Evolutionary conservation across 2,888 invertebrate genomes (phyloP).

Genomic region (Xiphydria camelus): DNA sequence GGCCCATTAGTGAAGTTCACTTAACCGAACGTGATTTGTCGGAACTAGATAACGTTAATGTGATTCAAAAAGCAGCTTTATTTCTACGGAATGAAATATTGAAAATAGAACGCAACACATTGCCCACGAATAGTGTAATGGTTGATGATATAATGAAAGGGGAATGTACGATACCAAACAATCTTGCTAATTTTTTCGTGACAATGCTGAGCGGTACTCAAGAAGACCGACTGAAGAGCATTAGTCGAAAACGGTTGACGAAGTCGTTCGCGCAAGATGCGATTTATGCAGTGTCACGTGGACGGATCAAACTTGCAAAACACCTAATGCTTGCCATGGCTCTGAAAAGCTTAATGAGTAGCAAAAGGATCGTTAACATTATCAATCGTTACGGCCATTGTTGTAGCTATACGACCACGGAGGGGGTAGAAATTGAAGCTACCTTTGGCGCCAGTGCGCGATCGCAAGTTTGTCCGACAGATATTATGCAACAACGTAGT

Average conservation of each 20-base stretch:
- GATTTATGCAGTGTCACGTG: conserved; percentile 18
- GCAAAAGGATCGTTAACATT: conserved; percentile 22
- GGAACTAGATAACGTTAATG: no score
- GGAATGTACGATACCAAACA: no score
- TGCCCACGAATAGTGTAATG: no score
- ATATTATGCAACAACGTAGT: conserved; percentile 4
- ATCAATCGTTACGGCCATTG: conserved; percentile 26
- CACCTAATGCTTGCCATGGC: conserved; percentile 25
- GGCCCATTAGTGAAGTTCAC: no score
- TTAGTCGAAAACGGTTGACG: neutral
- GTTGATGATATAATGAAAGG: no score
- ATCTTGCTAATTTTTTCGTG: no score
- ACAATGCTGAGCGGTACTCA: no score
- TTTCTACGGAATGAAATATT: no score
- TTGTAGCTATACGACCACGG: conserved; percentile 19
- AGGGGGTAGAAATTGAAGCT: conserved; percentile 27
- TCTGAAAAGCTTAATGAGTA: conserved; percentile 25
- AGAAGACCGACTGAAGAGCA: no score
- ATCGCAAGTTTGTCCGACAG: conserved; percentile 11
- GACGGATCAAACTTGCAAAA: conserved; percentile 24
- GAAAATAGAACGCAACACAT: no score
- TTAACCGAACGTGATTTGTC: no score
- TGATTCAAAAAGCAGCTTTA: no score
- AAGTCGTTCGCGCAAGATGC: conserved; percentile 13
- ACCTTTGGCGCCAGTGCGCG: conserved; percentile 8